phyloP scores from a whole-genome alignment of 37 sponge, comb jelly and placozoan genomes.

The Agelas oroides region DNA sequence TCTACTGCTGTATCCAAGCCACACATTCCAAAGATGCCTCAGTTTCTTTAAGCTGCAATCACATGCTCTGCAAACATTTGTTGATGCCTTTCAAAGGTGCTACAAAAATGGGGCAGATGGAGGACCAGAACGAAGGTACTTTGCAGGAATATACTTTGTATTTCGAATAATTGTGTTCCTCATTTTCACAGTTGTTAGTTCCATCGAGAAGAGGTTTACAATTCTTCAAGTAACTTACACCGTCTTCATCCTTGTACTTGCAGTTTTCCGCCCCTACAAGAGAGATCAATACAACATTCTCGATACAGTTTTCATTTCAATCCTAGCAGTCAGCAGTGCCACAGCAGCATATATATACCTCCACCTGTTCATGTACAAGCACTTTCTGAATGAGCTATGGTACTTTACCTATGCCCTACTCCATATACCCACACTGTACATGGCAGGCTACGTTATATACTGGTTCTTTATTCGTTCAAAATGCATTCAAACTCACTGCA shows the following conservation, averaged over 20 bases:
- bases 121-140: slow-evolving; percentile 39
- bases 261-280: slow-evolving; percentile 45
- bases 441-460: slow-evolving; percentile 4
- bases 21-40: slow-evolving; percentile 30
- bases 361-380: not conserved
- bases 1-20: slow-evolving; percentile 37
- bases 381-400: not conserved
- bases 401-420: not conserved
- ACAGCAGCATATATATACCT: not conserved
- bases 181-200: not conserved
- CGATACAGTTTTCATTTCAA: slow-evolving; percentile 20
- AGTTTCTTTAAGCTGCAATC: not conserved
- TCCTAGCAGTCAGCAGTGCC: not conserved
- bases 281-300: slow-evolving; percentile 30
- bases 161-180: slow-evolving; percentile 30
- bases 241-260: not conserved
- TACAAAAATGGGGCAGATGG: slow-evolving; percentile 40
- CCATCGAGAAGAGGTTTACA: not conserved
- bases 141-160: slow-evolving; percentile 56
- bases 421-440: slow-evolving; percentile 15
- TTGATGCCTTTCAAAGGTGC: slow-evolving; percentile 64
- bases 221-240: not conserved
- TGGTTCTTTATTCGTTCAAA: not conserved
- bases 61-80: slow-evolving; percentile 12
- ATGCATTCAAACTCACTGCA: not conserved